phyloP scores from a whole-genome alignment of 2,888 invertebrate genomes.

The Andrena trimmerana region DNA sequence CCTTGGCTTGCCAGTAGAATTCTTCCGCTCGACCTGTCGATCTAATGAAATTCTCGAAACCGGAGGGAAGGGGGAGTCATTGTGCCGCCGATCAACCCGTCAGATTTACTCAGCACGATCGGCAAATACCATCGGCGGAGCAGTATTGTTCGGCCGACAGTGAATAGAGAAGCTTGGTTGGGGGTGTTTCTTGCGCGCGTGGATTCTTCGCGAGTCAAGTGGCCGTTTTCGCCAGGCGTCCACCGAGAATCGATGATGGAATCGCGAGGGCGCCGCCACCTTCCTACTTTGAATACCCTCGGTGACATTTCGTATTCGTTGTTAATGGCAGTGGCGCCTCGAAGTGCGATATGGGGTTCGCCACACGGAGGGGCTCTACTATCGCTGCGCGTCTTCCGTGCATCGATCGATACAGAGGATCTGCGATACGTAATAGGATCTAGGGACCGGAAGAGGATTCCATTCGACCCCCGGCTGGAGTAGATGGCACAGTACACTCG shows the following conservation, averaged over 20 bases:
- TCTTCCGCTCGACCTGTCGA: conserved; percentile 33
- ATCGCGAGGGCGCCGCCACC: conserved; percentile 18
- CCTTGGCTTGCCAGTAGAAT: not conserved
- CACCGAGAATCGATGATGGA: conserved; percentile 41
- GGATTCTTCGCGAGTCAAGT: conserved; percentile 50
- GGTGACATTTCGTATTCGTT: conserved; percentile 60
- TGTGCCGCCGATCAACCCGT: conserved; percentile 15
- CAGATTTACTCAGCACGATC: conserved; percentile 27
- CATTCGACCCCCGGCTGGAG: too few species aligned
- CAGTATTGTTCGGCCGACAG: conserved; percentile 9
- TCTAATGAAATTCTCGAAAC: conserved; percentile 43
- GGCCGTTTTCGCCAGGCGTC: conserved; percentile 17
- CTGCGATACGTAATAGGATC: too few species aligned
- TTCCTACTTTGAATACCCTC: conserved; percentile 32
- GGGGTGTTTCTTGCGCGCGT: not conserved
- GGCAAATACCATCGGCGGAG: conserved; percentile 14
- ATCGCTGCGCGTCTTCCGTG: not conserved
- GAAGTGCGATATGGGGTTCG: conserved; percentile 26
- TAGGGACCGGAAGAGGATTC: too few species aligned
- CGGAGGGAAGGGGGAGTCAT: conserved; percentile 1
- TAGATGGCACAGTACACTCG: too few species aligned
- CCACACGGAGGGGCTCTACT: not conserved
- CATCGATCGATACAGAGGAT: not conserved
- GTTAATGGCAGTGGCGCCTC: conserved; percentile 23
- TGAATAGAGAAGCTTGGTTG: not conserved